phyloP scores from a whole-genome alignment of 2,888 invertebrate genomes.

The Phymatocera aterrima region DNA sequence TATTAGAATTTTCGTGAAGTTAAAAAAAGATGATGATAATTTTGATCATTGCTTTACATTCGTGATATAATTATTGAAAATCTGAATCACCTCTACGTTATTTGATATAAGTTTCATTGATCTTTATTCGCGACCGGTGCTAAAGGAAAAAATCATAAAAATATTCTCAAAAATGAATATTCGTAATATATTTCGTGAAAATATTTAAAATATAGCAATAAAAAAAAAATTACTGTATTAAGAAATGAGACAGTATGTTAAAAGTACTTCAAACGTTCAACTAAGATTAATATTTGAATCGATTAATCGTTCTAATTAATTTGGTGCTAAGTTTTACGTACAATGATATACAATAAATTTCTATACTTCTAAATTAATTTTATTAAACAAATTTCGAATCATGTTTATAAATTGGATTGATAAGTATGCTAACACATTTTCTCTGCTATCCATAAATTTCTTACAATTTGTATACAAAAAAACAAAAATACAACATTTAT shows the following conservation, averaged over 20 bases:
- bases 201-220: constrained; percentile 7
- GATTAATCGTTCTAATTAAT: not conserved
- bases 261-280: too few species aligned
- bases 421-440: too few species aligned
- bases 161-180: not conserved
- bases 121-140: too few species aligned
- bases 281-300: not conserved
- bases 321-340: constrained; percentile 37
- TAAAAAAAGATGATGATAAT: too few species aligned
- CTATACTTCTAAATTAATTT: too few species aligned
- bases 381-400: too few species aligned
- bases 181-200: not conserved
- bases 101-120: not conserved
- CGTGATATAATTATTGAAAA: not conserved
- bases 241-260: not conserved
- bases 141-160: not conserved
- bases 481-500: constrained; percentile 11
- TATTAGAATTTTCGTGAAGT: too few species aligned
- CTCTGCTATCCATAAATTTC: too few species aligned
- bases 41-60: not conserved
- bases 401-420: too few species aligned
- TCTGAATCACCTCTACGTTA: not conserved
- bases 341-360: constrained; percentile 9
- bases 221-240: constrained; percentile 17
- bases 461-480: too few species aligned